Conservation (phyloP, 1,140 invertebrate genomes). For the Hormaphis cornu region DNA sequence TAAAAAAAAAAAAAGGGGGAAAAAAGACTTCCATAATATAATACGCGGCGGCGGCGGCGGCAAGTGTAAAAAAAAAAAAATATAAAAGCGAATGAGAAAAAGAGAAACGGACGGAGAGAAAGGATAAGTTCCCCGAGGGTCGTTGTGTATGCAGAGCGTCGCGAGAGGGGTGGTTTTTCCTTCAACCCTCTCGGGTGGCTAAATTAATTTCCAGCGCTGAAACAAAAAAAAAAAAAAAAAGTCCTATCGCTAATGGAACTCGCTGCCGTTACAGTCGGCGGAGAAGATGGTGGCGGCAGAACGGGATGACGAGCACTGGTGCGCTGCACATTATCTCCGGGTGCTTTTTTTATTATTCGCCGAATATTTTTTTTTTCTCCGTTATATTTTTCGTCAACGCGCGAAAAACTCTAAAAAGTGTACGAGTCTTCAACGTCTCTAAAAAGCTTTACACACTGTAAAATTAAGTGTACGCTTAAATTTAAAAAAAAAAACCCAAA, state of each 20-base stretch:
- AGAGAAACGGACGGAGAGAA: constrained; percentile 21
- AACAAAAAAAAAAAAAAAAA: constrained; percentile 27
- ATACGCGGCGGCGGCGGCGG: not conserved
- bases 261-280: not conserved
- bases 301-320: constrained; percentile 1
- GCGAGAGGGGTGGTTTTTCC: constrained; percentile 30
- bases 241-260: constrained; percentile 29
- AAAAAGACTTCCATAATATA: constrained; percentile 1
- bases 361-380: constrained; percentile 13
- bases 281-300: not conserved
- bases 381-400: not conserved
- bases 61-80: not conserved
- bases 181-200: constrained; percentile 32
- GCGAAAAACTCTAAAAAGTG: not conserved
- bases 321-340: constrained; percentile 22
- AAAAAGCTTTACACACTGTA: constrained; percentile 10
- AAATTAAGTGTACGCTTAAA: constrained; percentile 21
- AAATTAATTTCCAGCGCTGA: constrained; percentile 31
- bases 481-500: no score
- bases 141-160: constrained; percentile 31
- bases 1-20: constrained; percentile 11
- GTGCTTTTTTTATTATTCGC: constrained; percentile 29
- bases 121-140: constrained; percentile 30
- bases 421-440: not conserved
- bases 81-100: not conserved